Base-by-base conservation (phyloP, 2,797 vertebrate genomes). In the Taeniopygia guttata region DNA sequence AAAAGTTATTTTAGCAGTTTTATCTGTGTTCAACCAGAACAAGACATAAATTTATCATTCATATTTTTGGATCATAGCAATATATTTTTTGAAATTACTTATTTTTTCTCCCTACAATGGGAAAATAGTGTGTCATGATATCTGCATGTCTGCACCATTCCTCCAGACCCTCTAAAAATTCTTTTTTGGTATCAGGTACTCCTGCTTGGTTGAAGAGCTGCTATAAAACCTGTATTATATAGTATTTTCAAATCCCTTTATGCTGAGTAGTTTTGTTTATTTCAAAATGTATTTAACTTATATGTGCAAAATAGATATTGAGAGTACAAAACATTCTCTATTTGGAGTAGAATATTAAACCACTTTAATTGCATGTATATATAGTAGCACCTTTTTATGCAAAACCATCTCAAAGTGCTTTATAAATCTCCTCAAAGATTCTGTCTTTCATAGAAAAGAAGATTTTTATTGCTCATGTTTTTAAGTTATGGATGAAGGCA, bases 361-460 rank as follows among this genome's bases (percentile, higher is more conserved):
- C 15, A 32, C 26, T 85, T 87, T 30, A 94, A 56, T n/a, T 82
- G 48, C 46, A 58, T 66, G 26, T 74, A 74, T 48, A 67, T 51
- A 64, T 26, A 55, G 55, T 58, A 48, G 34, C 51, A 88, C 16
- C 26, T 90, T 92, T 87, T 92, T 56, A 87, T 92, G 89, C 79
- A 95, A 95, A 95, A 89, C 23, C 52, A 56, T 91, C 76, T 92
- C 52, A 40, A 96, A 93, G 77, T 89, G 92, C 91, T 91, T 94
- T 95, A 89, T 48, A 72, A 73, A 86, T 72, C 18, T 82, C 43
- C 54, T 92, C 34, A 70, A 76, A 91, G 21, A 60, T 82, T 92
- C 36, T 80, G 21, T 15, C 7, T 83, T 54, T 63, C 18, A 32
- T 30, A 55, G 66, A 56, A 77, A 87, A 84, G 36, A 81, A 59